Evolutionary conservation across 1,140 invertebrate genomes (phyloP), one percentile per base, ranked within the genome.

Genomic region (Dysdera silvatica): DNA sequence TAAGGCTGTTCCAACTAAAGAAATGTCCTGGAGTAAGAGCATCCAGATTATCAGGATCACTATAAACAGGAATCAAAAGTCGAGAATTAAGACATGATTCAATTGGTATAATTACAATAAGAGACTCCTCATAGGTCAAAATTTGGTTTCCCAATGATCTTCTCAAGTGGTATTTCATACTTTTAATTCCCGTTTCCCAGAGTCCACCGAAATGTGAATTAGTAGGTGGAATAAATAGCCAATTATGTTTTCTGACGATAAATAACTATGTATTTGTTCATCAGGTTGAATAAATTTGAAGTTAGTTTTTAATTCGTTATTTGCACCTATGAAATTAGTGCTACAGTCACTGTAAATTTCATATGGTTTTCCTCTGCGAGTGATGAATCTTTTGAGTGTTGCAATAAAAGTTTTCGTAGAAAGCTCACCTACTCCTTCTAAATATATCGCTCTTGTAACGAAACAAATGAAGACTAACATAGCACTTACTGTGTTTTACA

Each of bases 221-320:
- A 10, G 41, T 18, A 18, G 77, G 70, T 2, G 78, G 76, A 58
- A 74, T 76, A 61, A 80, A 77, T 33, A 74, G 53, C 65, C 5
- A 8, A 16, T 55, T 6, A 55, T 53, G n/a, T 23, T 23, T 53
- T 53, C 26, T 5, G 16, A 14, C 20, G 51, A 53, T 16, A 53
- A 32, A 8, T 16, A 53, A 10, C 20, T 47, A 23, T 12, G 8
- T 18, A 5, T 20, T 32, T 28, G 35, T 53, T 4, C 20, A 26
- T 18, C 18, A 10, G 6, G 51, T 20, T 53, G 12, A n/a, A 4
- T 53, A 20, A 33, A 16, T 32, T 14, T n/a, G 28, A 4, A 53
- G 35, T 33, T 33, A 33, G 14, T 53, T 32, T 45, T 49, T n/a
- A 60, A 20, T 29, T 60, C 41, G 3, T 35, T 12, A 49, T 60